Evolutionary conservation across 2,797 vertebrate species (phyloP).

Genomic region (Gymnopithys bicolor): DNA sequence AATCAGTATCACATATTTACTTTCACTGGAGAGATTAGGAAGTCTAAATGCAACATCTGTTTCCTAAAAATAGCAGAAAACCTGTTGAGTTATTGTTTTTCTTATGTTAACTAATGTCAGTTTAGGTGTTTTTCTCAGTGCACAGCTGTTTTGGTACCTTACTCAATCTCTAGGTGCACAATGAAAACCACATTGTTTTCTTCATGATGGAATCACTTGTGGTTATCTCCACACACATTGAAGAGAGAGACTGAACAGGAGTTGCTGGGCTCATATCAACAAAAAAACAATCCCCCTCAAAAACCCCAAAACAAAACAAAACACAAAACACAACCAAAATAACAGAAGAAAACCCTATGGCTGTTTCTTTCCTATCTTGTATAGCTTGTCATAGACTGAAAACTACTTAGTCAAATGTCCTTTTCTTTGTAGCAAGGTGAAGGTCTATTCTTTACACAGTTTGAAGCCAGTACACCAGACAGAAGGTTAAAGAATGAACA

Average conservation of each 20-base stretch:
- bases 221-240: background rate
- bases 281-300: accelerated
- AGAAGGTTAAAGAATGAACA: background rate
- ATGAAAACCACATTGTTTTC: background rate
- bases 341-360: background rate
- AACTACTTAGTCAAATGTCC: background rate
- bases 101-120: background rate
- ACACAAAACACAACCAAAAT: background rate
- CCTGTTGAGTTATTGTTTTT: background rate
- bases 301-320: background rate
- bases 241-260: background rate
- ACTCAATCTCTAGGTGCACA: background rate
- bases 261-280: background rate
- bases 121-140: background rate
- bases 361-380: background rate
- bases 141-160: background rate
- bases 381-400: background rate
- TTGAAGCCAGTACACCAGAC: background rate
- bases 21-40: background rate
- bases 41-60: background rate
- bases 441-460: background rate
- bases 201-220: background rate
- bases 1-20: background rate
- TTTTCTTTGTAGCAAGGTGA: background rate
- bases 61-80: background rate